phyloP scores from a whole-genome alignment of 1,140 invertebrate genomes.

The Aphaenogaster floridana region DNA sequence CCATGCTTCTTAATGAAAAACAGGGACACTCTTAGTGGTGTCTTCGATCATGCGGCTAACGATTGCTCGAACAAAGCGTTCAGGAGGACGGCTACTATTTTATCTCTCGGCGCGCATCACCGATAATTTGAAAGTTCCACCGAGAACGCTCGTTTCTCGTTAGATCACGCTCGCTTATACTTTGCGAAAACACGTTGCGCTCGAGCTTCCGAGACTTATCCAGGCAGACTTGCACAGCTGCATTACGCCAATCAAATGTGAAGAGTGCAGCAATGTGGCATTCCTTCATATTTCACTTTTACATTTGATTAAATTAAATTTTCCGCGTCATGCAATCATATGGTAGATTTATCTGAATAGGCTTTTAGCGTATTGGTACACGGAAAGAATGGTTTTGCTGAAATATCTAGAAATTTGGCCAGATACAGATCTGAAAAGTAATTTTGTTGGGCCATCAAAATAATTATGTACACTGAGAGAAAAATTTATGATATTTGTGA shows the following conservation, averaged over 20 bases:
- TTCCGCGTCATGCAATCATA: no score
- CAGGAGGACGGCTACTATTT: neutral
- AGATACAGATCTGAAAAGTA: no score
- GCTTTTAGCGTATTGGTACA: neutral
- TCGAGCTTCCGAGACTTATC: neutral
- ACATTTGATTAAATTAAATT: slow-evolving; percentile 13
- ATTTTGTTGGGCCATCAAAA: no score
- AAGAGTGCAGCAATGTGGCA: neutral
- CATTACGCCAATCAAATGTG: neutral
- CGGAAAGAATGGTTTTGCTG: no score
- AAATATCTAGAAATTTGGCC: no score
- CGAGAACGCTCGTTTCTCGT: neutral
- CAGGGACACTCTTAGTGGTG: neutral
- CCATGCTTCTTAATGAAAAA: neutral
- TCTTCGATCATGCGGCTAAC: neutral
- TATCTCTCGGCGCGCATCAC: neutral
- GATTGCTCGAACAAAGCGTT: neutral
- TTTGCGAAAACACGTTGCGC: neutral
- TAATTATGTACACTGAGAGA: no score
- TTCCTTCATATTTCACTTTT: neutral
- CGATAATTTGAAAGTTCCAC: neutral
- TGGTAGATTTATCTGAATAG: neutral
- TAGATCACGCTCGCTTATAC: neutral
- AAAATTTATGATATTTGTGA: no score
- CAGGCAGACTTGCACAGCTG: neutral